Conservation (phyloP, 2,797 vertebrate species). For the Clarias laeviceps region DNA sequence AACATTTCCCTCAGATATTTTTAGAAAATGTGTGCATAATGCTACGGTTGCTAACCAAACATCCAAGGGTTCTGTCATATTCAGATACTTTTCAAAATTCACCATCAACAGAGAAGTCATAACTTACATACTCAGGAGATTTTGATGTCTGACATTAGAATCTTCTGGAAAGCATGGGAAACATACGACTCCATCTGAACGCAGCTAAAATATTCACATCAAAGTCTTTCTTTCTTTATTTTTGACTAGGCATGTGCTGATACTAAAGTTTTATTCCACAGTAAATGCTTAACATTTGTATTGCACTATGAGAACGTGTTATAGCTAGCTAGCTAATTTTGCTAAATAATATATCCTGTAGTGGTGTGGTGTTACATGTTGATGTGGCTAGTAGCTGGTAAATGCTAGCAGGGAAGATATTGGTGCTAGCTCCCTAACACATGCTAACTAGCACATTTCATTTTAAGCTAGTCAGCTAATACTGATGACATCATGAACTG, state of each 20-base stretch:
- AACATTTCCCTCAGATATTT: not conserved
- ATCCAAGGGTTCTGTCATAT: not conserved
- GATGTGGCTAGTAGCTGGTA: not conserved
- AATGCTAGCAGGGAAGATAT: not conserved
- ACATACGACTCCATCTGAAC: slow-evolving; percentile 53
- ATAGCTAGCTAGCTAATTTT: not conserved
- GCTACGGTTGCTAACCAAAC: not conserved
- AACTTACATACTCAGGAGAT: not conserved
- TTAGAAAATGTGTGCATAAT: not conserved
- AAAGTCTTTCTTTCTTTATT: slow-evolving; percentile 86
- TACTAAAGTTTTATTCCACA: not conserved
- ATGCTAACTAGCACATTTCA: not conserved
- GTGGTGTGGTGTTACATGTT: not conserved
- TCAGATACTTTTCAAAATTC: not conserved
- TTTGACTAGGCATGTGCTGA: slow-evolving; percentile 67
- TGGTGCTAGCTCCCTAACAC: not conserved
- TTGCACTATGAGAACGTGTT: not conserved
- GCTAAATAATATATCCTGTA: not conserved
- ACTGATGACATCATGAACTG: not conserved
- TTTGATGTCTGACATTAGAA: not conserved
- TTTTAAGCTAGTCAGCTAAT: not conserved
- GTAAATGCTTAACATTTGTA: not conserved
- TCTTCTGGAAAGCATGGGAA: not conserved
- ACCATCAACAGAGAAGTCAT: not conserved
- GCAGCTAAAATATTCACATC: slow-evolving; percentile 61